Base-by-base conservation (phyloP, 2,113 vertebrate genomes). In the Erythrolamprus reginae region DNA sequence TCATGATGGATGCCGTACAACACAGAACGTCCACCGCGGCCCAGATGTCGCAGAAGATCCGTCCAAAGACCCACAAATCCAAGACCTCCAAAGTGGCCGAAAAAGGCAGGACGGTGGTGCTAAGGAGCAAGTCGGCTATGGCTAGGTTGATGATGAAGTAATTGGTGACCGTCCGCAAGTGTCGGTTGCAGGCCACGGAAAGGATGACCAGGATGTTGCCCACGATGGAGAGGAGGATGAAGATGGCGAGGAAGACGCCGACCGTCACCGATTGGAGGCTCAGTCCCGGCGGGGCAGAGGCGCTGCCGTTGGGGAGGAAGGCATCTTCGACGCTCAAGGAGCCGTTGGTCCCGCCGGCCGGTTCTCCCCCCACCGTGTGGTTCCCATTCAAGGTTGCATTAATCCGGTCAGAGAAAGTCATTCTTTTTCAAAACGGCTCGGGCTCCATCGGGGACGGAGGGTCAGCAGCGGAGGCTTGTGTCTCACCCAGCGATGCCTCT, bases 1-100 rank as follows among this genome's bases (percentile, higher is more conserved):
- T 99, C 96, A 99, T 98, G 96, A 99, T 99, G 93, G 99, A 99
- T 47, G 99, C 99, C 0, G 99, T 99, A 97, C 99, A 99, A 95
- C 99, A 99, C 48, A 99, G 97, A 93, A 99, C 99, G 26, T 99
- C 99, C 97, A 99, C 99, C 0, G 99, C 99, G 1, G 99, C 99
- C 99, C 99, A 99, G 94, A 99, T 98, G 97, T 99, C 98, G 94
- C 99, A 99, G 97, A 99, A 99, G 85, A 98, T 97, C 88, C 99
- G 97, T 9, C 99, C 99, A 0, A 99, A 99, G 94, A 97, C 97
- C 99, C 99, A 99, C 96, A 98, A 98, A 45, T 98, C 99, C 91
- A 99, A 21, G 0, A 99, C 98, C 96, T 99, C 99, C 95, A 99
- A 95, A 26, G 98, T 98, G 70, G 99, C 99, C 0, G 99, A 99